Conservation (phyloP, 2,797 vertebrate species). For the Cygnus olor region DNA sequence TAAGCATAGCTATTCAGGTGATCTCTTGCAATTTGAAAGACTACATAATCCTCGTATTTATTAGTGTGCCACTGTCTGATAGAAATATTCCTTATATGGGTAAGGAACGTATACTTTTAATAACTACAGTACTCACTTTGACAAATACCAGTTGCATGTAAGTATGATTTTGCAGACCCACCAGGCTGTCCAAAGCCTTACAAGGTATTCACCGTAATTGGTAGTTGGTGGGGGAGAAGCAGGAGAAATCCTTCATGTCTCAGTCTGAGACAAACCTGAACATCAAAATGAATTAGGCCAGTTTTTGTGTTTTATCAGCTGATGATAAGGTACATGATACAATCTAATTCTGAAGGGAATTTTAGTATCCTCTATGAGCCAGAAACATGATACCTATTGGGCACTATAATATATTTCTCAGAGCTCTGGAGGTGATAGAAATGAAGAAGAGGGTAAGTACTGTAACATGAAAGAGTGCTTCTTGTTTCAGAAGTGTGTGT, state of each 20-base stretch:
- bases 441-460: background rate
- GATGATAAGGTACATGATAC: background rate
- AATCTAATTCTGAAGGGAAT: background rate
- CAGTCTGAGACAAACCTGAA: background rate
- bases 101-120: background rate
- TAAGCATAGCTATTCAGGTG: background rate
- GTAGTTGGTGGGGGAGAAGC: background rate
- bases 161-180: background rate
- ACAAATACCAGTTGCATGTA: background rate
- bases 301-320: background rate
- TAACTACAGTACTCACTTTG: background rate
- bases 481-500: background rate
- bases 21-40: background rate
- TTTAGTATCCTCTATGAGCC: background rate
- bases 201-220: background rate
- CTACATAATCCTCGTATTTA: conserved; percentile 41
- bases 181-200: background rate
- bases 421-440: background rate
- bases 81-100: conserved; percentile 25
- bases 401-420: background rate
- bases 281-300: background rate
- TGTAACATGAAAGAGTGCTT: background rate
- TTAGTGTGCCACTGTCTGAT: background rate
- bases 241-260: background rate
- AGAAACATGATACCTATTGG: background rate